Conservation (phyloP, 1,140 invertebrate genomes). For the Calephelis virginiensis region DNA sequence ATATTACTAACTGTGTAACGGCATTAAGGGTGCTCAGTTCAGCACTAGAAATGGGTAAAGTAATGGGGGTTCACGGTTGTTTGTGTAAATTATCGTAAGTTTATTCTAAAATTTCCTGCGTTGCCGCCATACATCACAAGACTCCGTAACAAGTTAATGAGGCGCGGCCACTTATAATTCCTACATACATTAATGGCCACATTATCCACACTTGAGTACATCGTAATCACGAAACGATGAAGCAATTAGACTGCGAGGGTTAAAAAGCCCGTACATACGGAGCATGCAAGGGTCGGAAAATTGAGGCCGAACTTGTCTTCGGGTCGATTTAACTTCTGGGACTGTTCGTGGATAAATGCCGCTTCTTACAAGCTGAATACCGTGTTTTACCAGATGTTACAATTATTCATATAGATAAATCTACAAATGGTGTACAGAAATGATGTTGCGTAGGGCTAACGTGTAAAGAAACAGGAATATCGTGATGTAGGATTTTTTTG, state of each 20-base stretch:
- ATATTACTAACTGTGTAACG: conserved; percentile 1
- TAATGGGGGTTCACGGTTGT: conserved; percentile 12
- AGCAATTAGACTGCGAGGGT: conserved; percentile 42
- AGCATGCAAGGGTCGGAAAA: conserved; percentile 42
- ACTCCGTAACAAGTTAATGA: conserved; percentile 21
- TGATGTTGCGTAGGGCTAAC: no score
- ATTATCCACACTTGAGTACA: conserved; percentile 32
- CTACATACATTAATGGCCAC: conserved; percentile 30
- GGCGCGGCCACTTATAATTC: conserved; percentile 21
- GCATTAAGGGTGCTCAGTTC: conserved; percentile 6
- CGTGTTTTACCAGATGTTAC: conserved; percentile 10
- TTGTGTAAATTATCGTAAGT: conserved; percentile 17
- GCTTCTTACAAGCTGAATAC: neutral
- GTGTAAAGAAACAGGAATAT: no score
- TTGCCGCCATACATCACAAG: conserved; percentile 15
- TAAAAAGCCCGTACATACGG: conserved; percentile 34
- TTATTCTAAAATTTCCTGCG: conserved; percentile 14
- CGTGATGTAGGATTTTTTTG: no score
- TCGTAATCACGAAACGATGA: conserved; percentile 39
- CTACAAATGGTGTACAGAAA: neutral
- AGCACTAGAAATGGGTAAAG: conserved; percentile 3
- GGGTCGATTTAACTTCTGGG: conserved; percentile 40
- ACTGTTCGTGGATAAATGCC: conserved; percentile 11
- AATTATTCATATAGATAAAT: conserved; percentile 1
- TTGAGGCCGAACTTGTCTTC: conserved; percentile 47